Evolutionary conservation across 2,113 vertebrate genomes (phyloP), one percentile per base, ranked within the genome.

Genomic region (Quiscalus mexicanus): DNA sequence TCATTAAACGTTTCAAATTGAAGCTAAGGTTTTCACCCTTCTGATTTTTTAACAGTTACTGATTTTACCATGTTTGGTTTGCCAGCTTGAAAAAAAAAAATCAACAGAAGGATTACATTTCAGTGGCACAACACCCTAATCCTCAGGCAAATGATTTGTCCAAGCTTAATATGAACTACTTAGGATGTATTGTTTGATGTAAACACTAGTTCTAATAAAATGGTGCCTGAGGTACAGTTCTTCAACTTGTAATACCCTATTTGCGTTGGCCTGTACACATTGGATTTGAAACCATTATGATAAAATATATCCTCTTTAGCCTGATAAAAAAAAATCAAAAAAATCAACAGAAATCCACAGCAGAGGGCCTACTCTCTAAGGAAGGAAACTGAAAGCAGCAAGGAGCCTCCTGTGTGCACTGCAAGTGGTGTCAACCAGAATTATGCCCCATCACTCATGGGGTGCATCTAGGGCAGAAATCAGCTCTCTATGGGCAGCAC

Each of bases 61-160:
- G 98, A 99, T 99, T 99, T 98, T 98, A 98, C 98, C 98, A 97
- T 98, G 98, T 99, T 99, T 99, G 97, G 97, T 98, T 99, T 99
- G 98, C 99, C 98, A 98, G 98, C 98, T 99, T 98, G 55, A 98
- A 98, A 99, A 98, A 98, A 98, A 98, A 98, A 87, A 98, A 98
- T 98, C 98, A 98, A 98, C 98, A 98, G 98, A 98, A 98, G 98
- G 98, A 99, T 99, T 99, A 98, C 97, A 98, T 99, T 99, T 99
- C 99, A 99, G 98, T 98, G 98, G 98, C 98, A 98, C 98, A 99
- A 98, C 98, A 99, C 98, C 98, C 98, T 98, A 98, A 99, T 99
- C 99, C 99, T 98, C 98, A 99, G 99, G 99, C 99, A 99, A 99
- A 99, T 99, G 98, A 99, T 99, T 99, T 99, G 99, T 99, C 99